Conservation (phyloP, 2,113 vertebrate genomes). For the Euleptes europaea region DNA sequence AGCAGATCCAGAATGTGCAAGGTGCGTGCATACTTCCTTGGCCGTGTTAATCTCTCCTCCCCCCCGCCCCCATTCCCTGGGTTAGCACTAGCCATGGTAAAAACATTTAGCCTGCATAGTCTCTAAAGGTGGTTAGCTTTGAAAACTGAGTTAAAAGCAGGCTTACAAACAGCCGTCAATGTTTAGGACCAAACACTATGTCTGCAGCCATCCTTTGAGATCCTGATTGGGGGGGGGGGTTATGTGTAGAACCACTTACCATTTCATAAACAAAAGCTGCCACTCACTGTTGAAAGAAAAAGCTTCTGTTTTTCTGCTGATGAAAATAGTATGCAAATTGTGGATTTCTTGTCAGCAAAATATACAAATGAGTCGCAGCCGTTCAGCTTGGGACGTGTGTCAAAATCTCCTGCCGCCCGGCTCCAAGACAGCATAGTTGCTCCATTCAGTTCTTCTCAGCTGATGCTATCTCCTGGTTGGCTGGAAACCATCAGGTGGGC, state of each 20-base stretch:
- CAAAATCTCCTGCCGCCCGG: neutral
- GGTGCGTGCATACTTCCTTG: neutral
- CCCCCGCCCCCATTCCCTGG: neutral
- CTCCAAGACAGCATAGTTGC: neutral
- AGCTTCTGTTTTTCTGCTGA: neutral
- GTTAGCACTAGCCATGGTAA: neutral
- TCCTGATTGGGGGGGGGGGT: neutral
- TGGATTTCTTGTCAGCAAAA: neutral
- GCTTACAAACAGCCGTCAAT: neutral
- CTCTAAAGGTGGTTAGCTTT: neutral
- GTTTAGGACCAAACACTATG: neutral
- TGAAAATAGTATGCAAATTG: neutral
- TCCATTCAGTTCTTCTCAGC: neutral
- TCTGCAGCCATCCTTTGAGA: neutral
- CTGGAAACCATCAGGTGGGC: neutral
- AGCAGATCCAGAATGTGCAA: too few relatives aligned
- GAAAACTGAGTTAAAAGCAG: neutral
- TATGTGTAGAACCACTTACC: neutral
- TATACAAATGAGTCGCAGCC: neutral
- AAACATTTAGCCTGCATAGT: neutral
- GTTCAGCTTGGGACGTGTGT: neutral
- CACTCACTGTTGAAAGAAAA: neutral
- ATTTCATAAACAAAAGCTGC: neutral
- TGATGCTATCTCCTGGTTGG: too few relatives aligned
- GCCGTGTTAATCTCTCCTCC: neutral